These are phyloP conservation scores for Drosophila nigrodunni DNA, from an alignment of 1,140 invertebrate species.

Conservation along the genomic window DNA sequence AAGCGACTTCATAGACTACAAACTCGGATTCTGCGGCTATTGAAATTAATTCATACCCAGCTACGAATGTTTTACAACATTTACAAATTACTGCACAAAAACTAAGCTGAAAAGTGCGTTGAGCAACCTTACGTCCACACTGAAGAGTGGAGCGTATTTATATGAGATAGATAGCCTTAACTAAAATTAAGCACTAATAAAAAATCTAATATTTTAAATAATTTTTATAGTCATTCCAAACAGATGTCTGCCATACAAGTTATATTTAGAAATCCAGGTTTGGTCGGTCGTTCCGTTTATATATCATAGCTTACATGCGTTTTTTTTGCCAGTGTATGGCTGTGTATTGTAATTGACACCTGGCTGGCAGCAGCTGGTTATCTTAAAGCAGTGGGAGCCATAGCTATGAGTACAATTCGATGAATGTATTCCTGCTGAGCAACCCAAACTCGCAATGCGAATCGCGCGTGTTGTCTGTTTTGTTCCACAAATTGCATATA, in stretches of 20 bases:
- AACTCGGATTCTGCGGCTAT: slow-evolving; percentile 30
- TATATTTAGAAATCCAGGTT: no score
- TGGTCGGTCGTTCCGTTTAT: no score
- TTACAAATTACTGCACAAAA: slow-evolving; percentile 21
- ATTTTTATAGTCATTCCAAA: no score
- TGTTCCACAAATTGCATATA: slow-evolving; percentile 63
- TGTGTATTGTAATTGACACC: slow-evolving; percentile 40
- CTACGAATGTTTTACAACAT: background rate
- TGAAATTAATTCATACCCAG: slow-evolving; percentile 32
- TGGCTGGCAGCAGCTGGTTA: slow-evolving; percentile 11
- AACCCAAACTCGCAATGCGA: slow-evolving; percentile 30
- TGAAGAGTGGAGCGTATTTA: background rate
- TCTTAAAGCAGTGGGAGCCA: slow-evolving; percentile 4
- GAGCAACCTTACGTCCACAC: slow-evolving; percentile 2
- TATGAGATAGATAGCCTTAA: no score
- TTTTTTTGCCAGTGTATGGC: background rate
- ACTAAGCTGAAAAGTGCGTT: slow-evolving; percentile 16
- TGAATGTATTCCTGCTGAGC: slow-evolving; percentile 26
- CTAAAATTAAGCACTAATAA: no score
- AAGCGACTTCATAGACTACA: slow-evolving; percentile 9
- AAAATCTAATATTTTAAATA: no score
- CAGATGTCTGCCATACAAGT: no score
- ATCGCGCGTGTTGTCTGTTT: slow-evolving; percentile 42
- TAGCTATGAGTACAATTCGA: slow-evolving; percentile 26
- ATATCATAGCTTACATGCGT: no score